phyloP scores from a whole-genome alignment of 2,888 invertebrate species.

The Neoitamus cyanurus region DNA sequence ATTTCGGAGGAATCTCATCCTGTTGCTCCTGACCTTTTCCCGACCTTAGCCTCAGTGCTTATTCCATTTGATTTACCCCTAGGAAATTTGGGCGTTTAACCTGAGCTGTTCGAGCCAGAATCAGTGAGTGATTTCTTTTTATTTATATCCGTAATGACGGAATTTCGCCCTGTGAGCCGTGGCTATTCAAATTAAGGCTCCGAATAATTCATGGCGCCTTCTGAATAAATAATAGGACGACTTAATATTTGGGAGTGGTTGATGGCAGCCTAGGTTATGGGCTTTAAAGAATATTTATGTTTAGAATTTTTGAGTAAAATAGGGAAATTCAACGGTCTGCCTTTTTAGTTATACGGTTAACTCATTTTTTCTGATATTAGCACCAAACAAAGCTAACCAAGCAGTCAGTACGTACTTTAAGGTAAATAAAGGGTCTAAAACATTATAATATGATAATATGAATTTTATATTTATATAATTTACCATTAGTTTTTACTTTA shows the following conservation, averaged over 20 bases:
- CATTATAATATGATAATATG: no score
- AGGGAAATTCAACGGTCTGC: not conserved
- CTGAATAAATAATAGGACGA: not conserved
- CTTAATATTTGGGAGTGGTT: not conserved
- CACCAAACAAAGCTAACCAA: no score
- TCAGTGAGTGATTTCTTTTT: not conserved
- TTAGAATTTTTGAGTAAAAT: not conserved
- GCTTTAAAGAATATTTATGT: not conserved
- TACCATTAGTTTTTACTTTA: no score
- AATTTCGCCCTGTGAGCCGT: not conserved
- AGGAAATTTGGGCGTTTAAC: not conserved
- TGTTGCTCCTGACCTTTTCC: not conserved
- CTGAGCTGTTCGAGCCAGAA: not conserved
- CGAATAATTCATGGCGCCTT: not conserved
- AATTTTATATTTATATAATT: no score
- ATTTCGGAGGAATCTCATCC: not conserved
- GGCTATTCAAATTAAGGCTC: not conserved
- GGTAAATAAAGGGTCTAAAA: no score
- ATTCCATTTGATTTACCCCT: conserved; percentile 4
- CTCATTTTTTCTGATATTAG: not conserved
- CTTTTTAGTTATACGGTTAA: not conserved
- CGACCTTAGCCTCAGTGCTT: not conserved
- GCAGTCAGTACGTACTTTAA: no score
- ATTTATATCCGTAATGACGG: not conserved
- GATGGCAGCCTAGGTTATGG: not conserved